A percentile compares a stretch with the other conserved stretches of the same genome.
phyloP scores from a whole-genome alignment of 2,888 invertebrate genomes.

The Plebejus anna region DNA sequence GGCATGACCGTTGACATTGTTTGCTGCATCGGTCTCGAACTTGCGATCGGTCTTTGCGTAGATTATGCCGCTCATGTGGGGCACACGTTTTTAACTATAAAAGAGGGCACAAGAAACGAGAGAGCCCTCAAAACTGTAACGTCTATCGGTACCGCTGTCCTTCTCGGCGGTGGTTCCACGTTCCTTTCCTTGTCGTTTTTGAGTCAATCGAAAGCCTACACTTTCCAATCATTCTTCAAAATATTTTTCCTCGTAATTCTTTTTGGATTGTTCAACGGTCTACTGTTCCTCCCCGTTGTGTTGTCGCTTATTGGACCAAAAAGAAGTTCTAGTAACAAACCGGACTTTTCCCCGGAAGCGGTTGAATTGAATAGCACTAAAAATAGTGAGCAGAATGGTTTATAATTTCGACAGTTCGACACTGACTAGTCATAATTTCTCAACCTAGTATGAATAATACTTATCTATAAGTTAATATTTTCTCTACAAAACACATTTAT shows the following conservation, averaged over 20 bases:
- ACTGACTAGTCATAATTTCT: neutral
- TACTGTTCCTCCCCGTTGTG: slow-evolving; percentile 86
- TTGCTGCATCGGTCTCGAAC: slow-evolving; percentile 88
- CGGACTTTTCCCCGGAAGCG: slow-evolving; percentile 50
- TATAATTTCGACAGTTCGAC: neutral
- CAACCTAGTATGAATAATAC: neutral
- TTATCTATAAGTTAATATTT: neutral
- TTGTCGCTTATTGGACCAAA: slow-evolving; percentile 86
- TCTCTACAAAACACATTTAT: neutral
- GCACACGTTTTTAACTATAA: slow-evolving; percentile 86
- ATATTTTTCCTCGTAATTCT: slow-evolving; percentile 88
- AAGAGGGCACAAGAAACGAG: slow-evolving; percentile 73
- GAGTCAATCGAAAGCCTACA: slow-evolving; percentile 85
- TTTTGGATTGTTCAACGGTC: slow-evolving; percentile 89
- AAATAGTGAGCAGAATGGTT: slow-evolving; percentile 34
- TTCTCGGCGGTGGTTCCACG: slow-evolving; percentile 89
- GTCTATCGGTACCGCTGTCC: slow-evolving; percentile 87
- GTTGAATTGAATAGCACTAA: slow-evolving; percentile 57
- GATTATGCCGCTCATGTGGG: slow-evolving; percentile 92
- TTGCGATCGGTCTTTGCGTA: slow-evolving; percentile 90
- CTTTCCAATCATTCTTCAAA: slow-evolving; percentile 86
- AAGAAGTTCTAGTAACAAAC: slow-evolving; percentile 58
- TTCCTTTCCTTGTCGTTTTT: slow-evolving; percentile 86
- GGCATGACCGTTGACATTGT: slow-evolving; percentile 90
- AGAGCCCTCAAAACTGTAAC: slow-evolving; percentile 83